Percentiles rank a stretch among this genome's conserved stretches.
Conservation (phyloP, 2,888 invertebrate species). For the Phyllotreta striolata region DNA sequence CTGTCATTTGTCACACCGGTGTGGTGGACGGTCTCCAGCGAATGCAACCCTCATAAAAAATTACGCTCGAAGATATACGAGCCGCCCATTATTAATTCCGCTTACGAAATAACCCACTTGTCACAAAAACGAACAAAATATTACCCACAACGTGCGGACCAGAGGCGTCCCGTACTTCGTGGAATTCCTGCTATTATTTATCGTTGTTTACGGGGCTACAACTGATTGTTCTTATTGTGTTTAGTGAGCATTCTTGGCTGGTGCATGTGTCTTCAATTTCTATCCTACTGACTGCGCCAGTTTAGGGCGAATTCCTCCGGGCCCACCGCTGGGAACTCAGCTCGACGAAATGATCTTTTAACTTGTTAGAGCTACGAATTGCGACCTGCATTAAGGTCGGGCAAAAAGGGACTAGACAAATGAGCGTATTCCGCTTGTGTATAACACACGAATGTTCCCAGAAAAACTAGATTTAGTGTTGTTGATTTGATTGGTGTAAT, state of each 20-base stretch:
- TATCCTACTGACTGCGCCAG: no score
- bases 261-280: no score
- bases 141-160: not conserved
- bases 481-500: no score
- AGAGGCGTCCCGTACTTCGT: slow-evolving; percentile 2
- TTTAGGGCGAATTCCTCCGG: no score
- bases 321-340: slow-evolving; percentile 3
- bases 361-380: slow-evolving; percentile 12
- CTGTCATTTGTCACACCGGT: slow-evolving; percentile 36
- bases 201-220: no score
- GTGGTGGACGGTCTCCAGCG: slow-evolving; percentile 27
- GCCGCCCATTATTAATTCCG: slow-evolving; percentile 42
- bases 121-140: slow-evolving; percentile 41
- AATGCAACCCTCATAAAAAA: slow-evolving; percentile 43
- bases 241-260: no score
- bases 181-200: not conserved
- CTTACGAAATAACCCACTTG: slow-evolving; percentile 43
- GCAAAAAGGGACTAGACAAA: slow-evolving; percentile 15
- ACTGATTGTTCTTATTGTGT: no score
- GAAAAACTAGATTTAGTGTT: slow-evolving; percentile 6
- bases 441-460: slow-evolving; percentile 11
- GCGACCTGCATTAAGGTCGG: slow-evolving; percentile 18
- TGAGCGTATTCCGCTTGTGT: slow-evolving; percentile 13
- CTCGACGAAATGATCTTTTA: slow-evolving; percentile 16
- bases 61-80: slow-evolving; percentile 42